Base-by-base conservation (phyloP, 1,140 invertebrate species). In the Apis dorsata region DNA sequence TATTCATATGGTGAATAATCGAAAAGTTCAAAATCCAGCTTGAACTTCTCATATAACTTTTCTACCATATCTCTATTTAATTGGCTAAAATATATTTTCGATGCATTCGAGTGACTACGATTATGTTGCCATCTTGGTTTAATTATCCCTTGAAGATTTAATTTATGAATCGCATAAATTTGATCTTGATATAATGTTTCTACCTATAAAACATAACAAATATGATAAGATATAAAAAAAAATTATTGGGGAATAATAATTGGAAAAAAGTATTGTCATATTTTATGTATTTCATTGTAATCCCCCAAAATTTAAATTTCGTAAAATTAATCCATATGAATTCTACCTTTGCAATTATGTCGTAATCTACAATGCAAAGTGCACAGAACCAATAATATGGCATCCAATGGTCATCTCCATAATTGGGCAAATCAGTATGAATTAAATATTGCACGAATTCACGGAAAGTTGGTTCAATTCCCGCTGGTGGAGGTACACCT, bases 111-210 rank as follows among this genome's bases (percentile, higher is more conserved):
- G 44, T 81, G 11, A 21, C 77, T 79, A 24, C 75, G 82, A 1
- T 78, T 90, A 65, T 95, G 94, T 60, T 90, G 90, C 94, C 94
- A 95, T n/a, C 79, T 81, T 12, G 94, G 94, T 79, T 90, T 89
- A 59, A 94, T 91, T 28, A 83, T 70, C 24, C 88, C 60, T 15
- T 89, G 75, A 21, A 94, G 76, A 19, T 87, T 83, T 19, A 92
- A 83, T 80, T 91, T 90, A 24, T 92, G 71, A 19, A 95, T 92
- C 34, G 94, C 90, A 63, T 92, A 95, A 24, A 92, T 81, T 79
- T 95, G 95, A 90, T 96, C 96, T 11, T 93, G 86, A 60, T 92
- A 88, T 28, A 96, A 83, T 3, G 95, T 95, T 87, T 96, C 95
- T 76, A 95, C 95, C 91, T 92, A 21, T 8, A 51, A 68, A 85